Evolutionary conservation across 2,888 invertebrate species (phyloP), one percentile per base, ranked within the genome.

Genomic region (Linyphia triangularis): DNA sequence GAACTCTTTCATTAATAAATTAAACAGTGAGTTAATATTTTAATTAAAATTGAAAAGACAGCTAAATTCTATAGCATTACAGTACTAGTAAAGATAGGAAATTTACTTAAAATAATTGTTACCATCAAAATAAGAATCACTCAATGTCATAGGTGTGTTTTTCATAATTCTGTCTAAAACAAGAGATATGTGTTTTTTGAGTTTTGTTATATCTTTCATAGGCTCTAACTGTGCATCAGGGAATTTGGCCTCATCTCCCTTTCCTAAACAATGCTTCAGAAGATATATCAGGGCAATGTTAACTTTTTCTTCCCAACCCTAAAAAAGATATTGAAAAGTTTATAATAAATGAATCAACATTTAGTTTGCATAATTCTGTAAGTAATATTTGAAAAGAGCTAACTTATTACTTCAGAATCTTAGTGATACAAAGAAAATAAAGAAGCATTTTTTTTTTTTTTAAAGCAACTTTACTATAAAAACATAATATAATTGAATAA

Each of bases 231-330:
- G 69, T n/a, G 73, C 79, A 28, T 89, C 85, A 4, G 84, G 86
- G 43, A 89, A 72, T 43, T 86, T 83, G 1, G 84, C 73, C 37
- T 65, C 82, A 24, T 65, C 85, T 3, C 77, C 86, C 40, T 88
- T 88, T 61, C 82, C 88, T 40, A 86, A 83, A 92, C 91, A 91
- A 16, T 95, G 95, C 89, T 95, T 94, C 33, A 96, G 92, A 57
- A 96, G 93, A 91, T 95, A 95, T 16, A 95, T 94, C 63, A 96
- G 92, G 0, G 95, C 94, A 86, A 95, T 95, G 90, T 96, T 95
- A 1, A 95, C 94, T 2, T 95, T 94, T 92, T 96, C 96, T 92
- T 96, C 96, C 96, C 96, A 96, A 91, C 95, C 95, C 96, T 96
- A 91, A 72, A 69, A 75, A 37, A 67, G 1, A 59, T 1, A 3